Conservation (phyloP, 2,888 invertebrate species). For the Erpobdella octoculata region DNA sequence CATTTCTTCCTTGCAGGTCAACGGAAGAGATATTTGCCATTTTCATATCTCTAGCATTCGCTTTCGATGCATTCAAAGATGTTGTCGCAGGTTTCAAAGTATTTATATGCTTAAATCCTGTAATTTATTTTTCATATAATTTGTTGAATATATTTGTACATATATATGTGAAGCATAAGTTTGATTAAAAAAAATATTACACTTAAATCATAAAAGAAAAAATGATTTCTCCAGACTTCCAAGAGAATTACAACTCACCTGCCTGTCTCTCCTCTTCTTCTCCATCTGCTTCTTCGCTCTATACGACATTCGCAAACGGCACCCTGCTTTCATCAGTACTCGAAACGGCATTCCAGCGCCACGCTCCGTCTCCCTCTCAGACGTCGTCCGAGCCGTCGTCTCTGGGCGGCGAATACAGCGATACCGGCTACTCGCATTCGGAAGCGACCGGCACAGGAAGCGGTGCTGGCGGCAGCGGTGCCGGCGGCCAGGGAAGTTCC, state of each 20-base stretch:
- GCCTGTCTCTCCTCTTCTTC: constrained; percentile 20
- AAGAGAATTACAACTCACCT: constrained; percentile 32
- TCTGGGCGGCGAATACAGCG: neutral
- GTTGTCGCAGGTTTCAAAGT: constrained; percentile 39
- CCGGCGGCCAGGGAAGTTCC: neutral
- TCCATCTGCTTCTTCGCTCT: neutral
- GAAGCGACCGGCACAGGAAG: neutral
- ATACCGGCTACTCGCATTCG: neutral
- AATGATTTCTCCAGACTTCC: too few relatives aligned
- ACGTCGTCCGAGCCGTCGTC: neutral
- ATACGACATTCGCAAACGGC: neutral
- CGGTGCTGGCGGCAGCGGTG: neutral
- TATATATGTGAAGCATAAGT: neutral
- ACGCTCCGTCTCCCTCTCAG: neutral
- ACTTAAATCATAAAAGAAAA: neutral
- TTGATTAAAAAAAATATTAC: neutral
- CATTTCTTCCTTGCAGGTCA: constrained; percentile 50
- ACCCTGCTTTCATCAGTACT: neutral
- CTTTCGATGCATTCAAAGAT: constrained; percentile 58
- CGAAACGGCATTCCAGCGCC: neutral
- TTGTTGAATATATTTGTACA: neutral
- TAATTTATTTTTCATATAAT: too few relatives aligned
- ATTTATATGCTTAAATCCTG: too few relatives aligned
- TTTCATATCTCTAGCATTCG: constrained; percentile 60
- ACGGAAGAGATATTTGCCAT: constrained; percentile 61